These are phyloP conservation scores for Parelbella ahira DNA, from an alignment of 2,888 invertebrate species.

Conservation along the genomic window DNA sequence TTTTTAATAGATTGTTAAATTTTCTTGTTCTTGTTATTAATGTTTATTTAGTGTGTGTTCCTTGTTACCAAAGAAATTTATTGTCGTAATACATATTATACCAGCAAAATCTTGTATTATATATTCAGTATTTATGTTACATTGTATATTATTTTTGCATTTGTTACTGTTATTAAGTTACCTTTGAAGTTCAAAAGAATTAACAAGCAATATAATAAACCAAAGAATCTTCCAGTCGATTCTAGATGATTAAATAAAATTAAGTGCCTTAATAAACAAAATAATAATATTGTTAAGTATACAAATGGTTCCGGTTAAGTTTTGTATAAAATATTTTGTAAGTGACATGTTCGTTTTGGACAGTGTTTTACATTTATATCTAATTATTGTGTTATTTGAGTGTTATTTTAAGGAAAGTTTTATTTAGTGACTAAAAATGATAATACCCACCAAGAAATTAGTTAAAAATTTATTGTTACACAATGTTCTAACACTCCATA, in stretches of 20 bases:
- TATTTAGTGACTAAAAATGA: constrained; percentile 22
- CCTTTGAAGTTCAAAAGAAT: constrained; percentile 70
- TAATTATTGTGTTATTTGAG: constrained; percentile 15
- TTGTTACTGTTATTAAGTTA: constrained; percentile 72
- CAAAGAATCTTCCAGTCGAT: constrained; percentile 75
- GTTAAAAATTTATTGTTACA: constrained; percentile 3
- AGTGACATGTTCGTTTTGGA: constrained; percentile 3
- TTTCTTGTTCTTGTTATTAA: constrained; percentile 74
- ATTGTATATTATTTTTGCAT: constrained; percentile 54
- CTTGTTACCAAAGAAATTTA: constrained; percentile 78
- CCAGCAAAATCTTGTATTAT: constrained; percentile 51
- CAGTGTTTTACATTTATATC: constrained; percentile 10
- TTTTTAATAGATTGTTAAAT: constrained; percentile 66
- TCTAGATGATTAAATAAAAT: constrained; percentile 43
- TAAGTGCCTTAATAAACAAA: constrained; percentile 37
- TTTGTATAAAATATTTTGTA: constrained; percentile 26
- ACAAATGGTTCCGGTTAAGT: constrained; percentile 38
- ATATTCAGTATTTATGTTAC: constrained; percentile 59
- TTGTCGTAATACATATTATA: constrained; percentile 38
- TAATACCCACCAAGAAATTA: constrained; percentile 30
- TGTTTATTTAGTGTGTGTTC: constrained; percentile 74
- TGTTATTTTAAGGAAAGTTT: constrained; percentile 23
- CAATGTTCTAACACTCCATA: too few relatives aligned
- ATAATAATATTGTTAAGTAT: constrained; percentile 32
- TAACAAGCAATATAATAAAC: constrained; percentile 63